phyloP scores from a whole-genome alignment of 2,888 invertebrate genomes.

The Mythimna impura region DNA sequence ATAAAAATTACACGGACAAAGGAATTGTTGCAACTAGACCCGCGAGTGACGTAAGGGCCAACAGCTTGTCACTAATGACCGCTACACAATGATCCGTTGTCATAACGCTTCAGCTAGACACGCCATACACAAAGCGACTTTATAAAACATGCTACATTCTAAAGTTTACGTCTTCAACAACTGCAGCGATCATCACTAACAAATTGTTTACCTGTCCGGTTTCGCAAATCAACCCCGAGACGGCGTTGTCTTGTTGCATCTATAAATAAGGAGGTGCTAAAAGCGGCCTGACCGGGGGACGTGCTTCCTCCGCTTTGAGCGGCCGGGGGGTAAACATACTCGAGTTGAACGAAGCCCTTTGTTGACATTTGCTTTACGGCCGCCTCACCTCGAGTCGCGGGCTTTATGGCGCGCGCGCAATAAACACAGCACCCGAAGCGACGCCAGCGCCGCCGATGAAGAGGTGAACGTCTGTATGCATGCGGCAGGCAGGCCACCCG shows the following conservation, averaged over 20 bases:
- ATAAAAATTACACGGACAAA: conserved; percentile 88
- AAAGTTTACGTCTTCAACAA: conserved; percentile 29
- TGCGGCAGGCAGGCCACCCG: conserved; percentile 46
- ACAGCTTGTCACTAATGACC: conserved; percentile 79
- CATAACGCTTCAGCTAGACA: conserved; percentile 57
- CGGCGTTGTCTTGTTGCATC: conserved; percentile 83
- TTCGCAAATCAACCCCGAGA: conserved; percentile 86
- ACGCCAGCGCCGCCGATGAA: conserved; percentile 61
- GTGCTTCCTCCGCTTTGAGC: conserved; percentile 89
- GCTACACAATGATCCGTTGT: conserved; percentile 70
- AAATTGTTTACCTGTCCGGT: conserved; percentile 82
- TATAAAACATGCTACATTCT: background rate
- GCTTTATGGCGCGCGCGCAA: conserved; percentile 79
- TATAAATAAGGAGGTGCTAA: conserved; percentile 90
- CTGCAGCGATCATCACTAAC: conserved; percentile 71
- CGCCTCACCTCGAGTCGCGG: conserved; percentile 76
- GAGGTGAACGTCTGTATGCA: conserved; percentile 69
- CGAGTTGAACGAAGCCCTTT: conserved; percentile 84
- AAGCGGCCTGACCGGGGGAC: conserved; percentile 88
- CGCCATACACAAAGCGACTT: conserved; percentile 1
- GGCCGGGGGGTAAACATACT: conserved; percentile 87
- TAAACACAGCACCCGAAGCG: conserved; percentile 75
- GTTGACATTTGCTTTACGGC: conserved; percentile 88
- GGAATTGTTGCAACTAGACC: conserved; percentile 82
- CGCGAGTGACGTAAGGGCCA: conserved; percentile 78